Conservation (phyloP, 2,797 vertebrate genomes). For the Xiphorhynchus erythropygius region DNA sequence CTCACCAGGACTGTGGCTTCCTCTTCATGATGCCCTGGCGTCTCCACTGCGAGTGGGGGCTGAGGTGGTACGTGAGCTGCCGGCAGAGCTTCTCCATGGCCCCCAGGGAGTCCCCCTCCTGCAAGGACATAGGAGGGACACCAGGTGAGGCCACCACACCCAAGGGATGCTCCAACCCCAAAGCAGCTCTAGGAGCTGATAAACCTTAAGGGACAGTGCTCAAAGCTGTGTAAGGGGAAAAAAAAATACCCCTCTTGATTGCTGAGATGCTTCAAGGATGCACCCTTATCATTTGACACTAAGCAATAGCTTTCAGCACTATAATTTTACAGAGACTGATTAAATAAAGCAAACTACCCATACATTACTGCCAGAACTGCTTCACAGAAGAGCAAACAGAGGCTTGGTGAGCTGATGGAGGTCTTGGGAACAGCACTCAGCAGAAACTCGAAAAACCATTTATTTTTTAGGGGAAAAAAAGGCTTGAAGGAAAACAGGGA, state of each 20-base stretch:
- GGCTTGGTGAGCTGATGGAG: not conserved
- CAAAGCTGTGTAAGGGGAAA: not conserved
- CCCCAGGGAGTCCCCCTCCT: conserved; percentile 92
- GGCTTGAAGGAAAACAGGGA: not conserved
- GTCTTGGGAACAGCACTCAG: not conserved
- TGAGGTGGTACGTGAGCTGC: conserved; percentile 97
- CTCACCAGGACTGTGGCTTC: conserved; percentile 97
- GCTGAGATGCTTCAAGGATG: not conserved
- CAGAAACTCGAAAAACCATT: not conserved
- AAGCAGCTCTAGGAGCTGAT: not conserved
- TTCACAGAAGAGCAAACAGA: not conserved
- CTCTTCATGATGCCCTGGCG: conserved; percentile 91
- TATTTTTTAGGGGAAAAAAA: not conserved
- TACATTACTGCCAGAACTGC: not conserved
- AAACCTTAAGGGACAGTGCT: rapidly evolving
- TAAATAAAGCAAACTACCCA: not conserved
- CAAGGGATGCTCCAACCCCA: rapidly evolving
- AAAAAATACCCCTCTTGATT: not conserved
- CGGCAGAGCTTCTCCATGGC: conserved; percentile 98
- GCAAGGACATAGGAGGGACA: not conserved
- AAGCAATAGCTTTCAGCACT: rapidly evolving
- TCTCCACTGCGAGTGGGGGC: conserved; percentile 95
- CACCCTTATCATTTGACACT: rapidly evolving
- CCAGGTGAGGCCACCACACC: not conserved
- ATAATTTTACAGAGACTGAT: not conserved